These are phyloP conservation scores for Dromococcyx pavoninus DNA, from an alignment of 2,797 vertebrate species.

Conservation along the genomic window DNA sequence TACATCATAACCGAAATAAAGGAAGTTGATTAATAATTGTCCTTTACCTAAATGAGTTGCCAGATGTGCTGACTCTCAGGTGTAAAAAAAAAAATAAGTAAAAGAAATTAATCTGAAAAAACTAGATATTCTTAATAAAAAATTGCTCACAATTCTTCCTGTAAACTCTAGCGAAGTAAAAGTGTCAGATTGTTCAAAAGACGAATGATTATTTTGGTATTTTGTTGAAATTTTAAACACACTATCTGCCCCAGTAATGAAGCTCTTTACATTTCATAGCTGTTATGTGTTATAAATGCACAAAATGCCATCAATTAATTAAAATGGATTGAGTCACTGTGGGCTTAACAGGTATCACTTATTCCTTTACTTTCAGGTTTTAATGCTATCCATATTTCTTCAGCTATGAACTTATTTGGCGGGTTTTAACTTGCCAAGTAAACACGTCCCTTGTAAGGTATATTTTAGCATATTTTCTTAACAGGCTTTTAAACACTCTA, in stretches of 20 bases:
- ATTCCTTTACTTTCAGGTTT: neutral
- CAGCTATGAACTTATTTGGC: no score
- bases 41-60: conserved; percentile 71
- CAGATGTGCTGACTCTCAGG: conserved; percentile 67
- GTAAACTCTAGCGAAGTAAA: neutral
- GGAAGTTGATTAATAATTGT: conserved; percentile 73
- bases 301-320: neutral
- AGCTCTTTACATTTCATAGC: neutral
- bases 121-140: neutral
- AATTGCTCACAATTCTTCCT: neutral
- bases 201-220: neutral
- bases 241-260: neutral
- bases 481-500: neutral
- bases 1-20: conserved; percentile 75
- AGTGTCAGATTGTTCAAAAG: neutral
- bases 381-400: no score
- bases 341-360: neutral
- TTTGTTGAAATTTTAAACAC: neutral
- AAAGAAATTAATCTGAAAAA: conserved; percentile 5
- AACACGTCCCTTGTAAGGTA: neutral
- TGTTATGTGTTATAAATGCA: neutral
- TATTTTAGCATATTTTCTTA: neutral
- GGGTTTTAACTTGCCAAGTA: neutral
- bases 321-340: neutral
- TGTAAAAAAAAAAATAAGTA: neutral